Percentiles rank a stretch among this genome's conserved stretches.
Evolutionary conservation across 2,797 vertebrate species (phyloP).

Genomic region (Tapera naevia): DNA sequence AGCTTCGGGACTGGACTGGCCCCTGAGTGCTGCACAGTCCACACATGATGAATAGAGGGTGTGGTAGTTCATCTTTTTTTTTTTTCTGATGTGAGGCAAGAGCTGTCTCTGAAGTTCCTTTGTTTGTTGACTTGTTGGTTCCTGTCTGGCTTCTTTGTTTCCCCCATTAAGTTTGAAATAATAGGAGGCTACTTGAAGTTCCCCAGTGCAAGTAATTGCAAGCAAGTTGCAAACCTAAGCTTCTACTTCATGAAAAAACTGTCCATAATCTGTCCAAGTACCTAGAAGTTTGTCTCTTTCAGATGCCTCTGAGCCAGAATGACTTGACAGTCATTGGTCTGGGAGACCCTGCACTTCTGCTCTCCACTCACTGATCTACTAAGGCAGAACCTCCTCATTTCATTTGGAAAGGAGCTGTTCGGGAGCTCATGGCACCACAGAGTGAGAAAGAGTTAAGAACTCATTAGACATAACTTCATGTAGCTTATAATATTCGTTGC

Average conservation of each 20-base stretch:
- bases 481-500: not conserved
- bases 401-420: not conserved
- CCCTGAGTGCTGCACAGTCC: not conserved
- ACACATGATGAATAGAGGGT: not conserved
- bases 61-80: not conserved
- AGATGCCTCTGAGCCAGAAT: not conserved
- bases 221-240: not conserved
- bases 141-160: not conserved
- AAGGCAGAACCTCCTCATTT: not conserved
- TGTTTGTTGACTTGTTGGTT: not conserved
- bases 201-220: not conserved
- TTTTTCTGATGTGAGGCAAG: not conserved
- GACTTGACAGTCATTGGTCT: not conserved
- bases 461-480: not conserved
- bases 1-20: not conserved
- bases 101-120: not conserved
- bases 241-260: not conserved
- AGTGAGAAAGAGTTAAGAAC: not conserved
- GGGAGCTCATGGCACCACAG: not conserved
- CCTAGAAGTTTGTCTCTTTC: rapidly evolving
- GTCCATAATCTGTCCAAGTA: not conserved
- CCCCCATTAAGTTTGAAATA: not conserved
- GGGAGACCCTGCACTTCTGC: not conserved
- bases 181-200: not conserved
- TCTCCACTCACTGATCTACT: not conserved